phyloP scores from a whole-genome alignment of 2,888 invertebrate genomes.

The Trichopoda pennipes region DNA sequence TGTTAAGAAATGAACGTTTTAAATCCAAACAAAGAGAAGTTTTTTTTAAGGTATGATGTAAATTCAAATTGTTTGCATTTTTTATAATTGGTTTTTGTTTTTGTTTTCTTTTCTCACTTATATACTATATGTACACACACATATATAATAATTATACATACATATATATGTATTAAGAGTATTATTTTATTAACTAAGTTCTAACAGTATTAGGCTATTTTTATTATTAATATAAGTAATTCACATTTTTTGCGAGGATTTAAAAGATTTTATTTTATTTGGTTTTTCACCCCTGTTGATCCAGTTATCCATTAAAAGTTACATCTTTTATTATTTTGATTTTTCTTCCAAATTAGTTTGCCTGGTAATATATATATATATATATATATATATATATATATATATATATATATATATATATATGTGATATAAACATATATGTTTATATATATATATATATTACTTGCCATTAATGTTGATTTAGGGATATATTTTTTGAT shows the following conservation, averaged over 20 bases:
- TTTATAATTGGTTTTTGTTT: too few relatives aligned
- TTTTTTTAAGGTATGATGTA: too few relatives aligned
- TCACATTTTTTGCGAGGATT: conserved; percentile 70
- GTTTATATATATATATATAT: conserved; percentile 17
- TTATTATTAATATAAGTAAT: conserved; percentile 51
- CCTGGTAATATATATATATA: background rate
- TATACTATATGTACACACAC: too few relatives aligned
- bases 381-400: conserved; percentile 6
- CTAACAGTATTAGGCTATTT: conserved; percentile 53
- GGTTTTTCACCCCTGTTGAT: conserved; percentile 35
- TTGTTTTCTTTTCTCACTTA: too few relatives aligned
- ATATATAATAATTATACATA: background rate
- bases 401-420: background rate
- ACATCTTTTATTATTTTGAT: conserved; percentile 3
- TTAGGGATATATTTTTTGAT: conserved; percentile 22
- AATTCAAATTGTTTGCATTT: too few relatives aligned
- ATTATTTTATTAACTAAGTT: conserved; percentile 29
- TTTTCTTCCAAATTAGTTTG: conserved; percentile 28
- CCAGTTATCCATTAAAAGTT: conserved; percentile 11
- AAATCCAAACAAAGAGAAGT: too few relatives aligned
- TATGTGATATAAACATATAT: background rate
- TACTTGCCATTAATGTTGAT: background rate
- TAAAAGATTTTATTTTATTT: conserved; percentile 53
- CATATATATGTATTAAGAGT: background rate
- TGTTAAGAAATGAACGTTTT: too few relatives aligned